Evolutionary conservation across 2,797 vertebrate species (phyloP).

Genomic region (Percopsis omiscomaycus): DNA sequence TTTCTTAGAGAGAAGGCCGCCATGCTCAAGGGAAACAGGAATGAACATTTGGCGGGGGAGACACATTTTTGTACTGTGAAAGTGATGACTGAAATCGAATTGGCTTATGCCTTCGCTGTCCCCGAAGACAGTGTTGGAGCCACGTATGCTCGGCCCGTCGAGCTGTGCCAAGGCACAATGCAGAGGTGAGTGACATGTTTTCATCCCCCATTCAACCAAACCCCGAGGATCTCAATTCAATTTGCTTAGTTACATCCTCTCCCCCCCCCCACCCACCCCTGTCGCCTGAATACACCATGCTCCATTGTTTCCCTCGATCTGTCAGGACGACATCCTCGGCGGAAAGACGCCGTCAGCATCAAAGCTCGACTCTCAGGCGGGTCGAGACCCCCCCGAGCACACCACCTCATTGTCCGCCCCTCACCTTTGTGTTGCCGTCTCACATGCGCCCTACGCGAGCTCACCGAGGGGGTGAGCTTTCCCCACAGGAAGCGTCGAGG

Average conservation of each 20-base stretch:
- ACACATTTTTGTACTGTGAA: no score
- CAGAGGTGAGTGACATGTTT: slow-evolving; percentile 45
- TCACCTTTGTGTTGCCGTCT: slow-evolving; percentile 58
- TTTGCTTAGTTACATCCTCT: slow-evolving; percentile 52
- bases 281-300: slow-evolving; percentile 14
- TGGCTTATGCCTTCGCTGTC: slow-evolving; percentile 1
- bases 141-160: background rate
- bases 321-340: slow-evolving; percentile 47
- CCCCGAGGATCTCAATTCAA: slow-evolving; percentile 29
- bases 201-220: slow-evolving; percentile 39
- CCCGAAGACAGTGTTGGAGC: slow-evolving; percentile 19
- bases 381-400: slow-evolving; percentile 50
- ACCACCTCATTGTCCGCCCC: slow-evolving; percentile 54
- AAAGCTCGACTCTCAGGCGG: slow-evolving; percentile 18
- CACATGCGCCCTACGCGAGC: slow-evolving; percentile 41
- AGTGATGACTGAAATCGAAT: slow-evolving; percentile 2
- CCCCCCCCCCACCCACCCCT: background rate
- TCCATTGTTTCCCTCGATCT: slow-evolving; percentile 60
- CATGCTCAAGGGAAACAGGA: no score
- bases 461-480: slow-evolving; percentile 31
- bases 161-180: slow-evolving; percentile 9
- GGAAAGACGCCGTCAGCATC: slow-evolving; percentile 64
- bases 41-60: no score
- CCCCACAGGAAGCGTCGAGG: slow-evolving; percentile 56
- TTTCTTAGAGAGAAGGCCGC: no score